phyloP scores from a whole-genome alignment of 2,797 vertebrate genomes.

The Fistularia commersonii region DNA sequence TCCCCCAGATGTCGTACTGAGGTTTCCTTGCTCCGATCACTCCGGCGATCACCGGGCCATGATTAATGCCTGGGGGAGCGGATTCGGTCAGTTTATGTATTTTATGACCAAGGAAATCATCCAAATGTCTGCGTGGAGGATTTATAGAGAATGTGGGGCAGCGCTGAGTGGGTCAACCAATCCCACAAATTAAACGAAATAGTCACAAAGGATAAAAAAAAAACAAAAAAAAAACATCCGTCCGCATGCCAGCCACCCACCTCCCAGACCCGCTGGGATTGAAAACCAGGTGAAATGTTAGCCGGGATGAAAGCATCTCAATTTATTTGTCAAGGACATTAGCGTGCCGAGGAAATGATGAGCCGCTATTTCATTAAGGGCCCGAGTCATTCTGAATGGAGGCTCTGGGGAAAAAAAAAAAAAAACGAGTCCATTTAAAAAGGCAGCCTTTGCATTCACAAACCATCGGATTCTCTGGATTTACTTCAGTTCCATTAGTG shows the following conservation, averaged over 20 bases:
- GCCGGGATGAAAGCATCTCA: not conserved
- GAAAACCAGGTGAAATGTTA: not conserved
- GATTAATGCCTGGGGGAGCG: slow-evolving; percentile 86
- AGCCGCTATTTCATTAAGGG: too few relatives aligned
- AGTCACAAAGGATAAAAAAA: not conserved
- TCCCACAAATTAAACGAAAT: not conserved
- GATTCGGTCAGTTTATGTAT: not conserved
- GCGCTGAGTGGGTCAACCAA: not conserved
- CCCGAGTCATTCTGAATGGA: too few relatives aligned
- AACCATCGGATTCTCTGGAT: not conserved
- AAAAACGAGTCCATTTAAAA: too few relatives aligned
- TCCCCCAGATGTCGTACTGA: slow-evolving; percentile 99
- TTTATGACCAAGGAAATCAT: not conserved
- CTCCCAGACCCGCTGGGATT: not conserved
- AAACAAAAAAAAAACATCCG: too few relatives aligned
- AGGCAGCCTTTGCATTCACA: too few relatives aligned
- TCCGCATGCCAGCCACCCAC: too few relatives aligned
- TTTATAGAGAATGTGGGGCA: not conserved
- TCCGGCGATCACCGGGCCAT: slow-evolving; percentile 94
- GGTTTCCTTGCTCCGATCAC: slow-evolving; percentile 97
- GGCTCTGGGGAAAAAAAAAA: not conserved
- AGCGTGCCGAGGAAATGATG: not conserved
- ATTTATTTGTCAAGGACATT: slow-evolving; percentile 11
- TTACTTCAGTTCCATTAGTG: not conserved
- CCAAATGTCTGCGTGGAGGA: not conserved